phyloP scores from a whole-genome alignment of 53 echinoderm and acorn worm genomes.

The Antedon mediterranea region DNA sequence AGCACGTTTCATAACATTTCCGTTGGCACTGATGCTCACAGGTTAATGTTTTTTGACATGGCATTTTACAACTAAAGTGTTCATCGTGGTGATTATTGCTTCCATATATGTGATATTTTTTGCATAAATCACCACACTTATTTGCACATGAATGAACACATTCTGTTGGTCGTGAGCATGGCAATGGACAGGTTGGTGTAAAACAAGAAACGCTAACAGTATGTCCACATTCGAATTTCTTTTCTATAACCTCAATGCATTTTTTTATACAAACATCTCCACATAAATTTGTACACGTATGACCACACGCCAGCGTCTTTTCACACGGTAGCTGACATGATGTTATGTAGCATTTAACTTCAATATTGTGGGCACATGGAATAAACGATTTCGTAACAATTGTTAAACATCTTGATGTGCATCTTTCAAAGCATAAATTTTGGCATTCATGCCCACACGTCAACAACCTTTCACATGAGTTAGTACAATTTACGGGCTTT shows the following conservation, averaged over 20 bases:
- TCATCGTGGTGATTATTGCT: constrained; percentile 21
- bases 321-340: constrained; percentile 17
- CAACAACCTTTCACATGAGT: neutral
- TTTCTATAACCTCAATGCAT: constrained; percentile 13
- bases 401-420: neutral
- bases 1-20: constrained; percentile 41
- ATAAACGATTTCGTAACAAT: neutral
- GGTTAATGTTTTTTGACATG: constrained; percentile 25
- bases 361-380: neutral
- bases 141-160: constrained; percentile 42
- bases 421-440: neutral
- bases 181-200: constrained; percentile 18
- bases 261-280: constrained; percentile 7
- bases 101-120: too few species aligned
- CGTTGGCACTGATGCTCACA: constrained; percentile 63
- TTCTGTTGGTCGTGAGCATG: constrained; percentile 1
- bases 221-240: constrained; percentile 49
- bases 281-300: constrained; percentile 18
- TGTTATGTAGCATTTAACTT: neutral
- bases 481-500: neutral
- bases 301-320: constrained; percentile 38
- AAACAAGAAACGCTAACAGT: constrained; percentile 21
- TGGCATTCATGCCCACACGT: neutral
- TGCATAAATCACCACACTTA: constrained; percentile 48
- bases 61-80: constrained; percentile 22